A percentile compares a stretch with the other conserved stretches of the same genome.
Conservation (phyloP, 64 coral and sea anemone species). For the Montipora foliosa region DNA sequence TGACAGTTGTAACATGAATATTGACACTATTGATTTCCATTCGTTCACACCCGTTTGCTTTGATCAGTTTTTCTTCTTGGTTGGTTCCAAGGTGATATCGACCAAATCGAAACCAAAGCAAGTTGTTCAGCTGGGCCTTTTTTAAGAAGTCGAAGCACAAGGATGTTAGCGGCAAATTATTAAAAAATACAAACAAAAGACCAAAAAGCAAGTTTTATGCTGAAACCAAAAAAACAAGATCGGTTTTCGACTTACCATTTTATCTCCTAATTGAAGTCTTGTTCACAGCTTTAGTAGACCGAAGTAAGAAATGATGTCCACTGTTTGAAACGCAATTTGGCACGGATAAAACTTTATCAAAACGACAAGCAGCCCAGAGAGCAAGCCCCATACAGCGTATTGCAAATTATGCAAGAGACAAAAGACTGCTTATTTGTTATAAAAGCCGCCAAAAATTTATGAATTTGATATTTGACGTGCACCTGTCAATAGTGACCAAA, state of each 20-base stretch:
- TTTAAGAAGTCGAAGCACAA: no score
- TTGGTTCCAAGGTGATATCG: neutral
- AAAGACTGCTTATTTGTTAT: constrained; percentile 1
- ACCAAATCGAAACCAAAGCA: no score
- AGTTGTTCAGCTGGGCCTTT: no score
- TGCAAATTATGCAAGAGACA: constrained; percentile 39
- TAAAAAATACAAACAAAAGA: no score
- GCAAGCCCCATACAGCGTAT: neutral
- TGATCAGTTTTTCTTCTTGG: neutral
- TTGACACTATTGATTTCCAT: neutral
- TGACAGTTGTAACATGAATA: neutral
- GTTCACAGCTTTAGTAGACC: neutral
- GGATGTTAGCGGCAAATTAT: no score
- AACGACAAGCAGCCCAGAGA: neutral
- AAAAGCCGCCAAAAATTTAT: constrained; percentile 4
- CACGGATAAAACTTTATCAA: neutral
- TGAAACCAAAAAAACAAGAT: no score
- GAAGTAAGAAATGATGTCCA: neutral
- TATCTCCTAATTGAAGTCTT: neutral
- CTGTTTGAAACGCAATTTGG: neutral
- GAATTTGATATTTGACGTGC: neutral
- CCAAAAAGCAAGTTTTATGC: no score
- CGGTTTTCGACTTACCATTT: neutral
- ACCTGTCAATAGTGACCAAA: constrained; percentile 11
- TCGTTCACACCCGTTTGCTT: neutral